These are phyloP conservation scores for Drosophila rubida DNA, from an alignment of 2,888 invertebrate genomes.

Conservation along the genomic window DNA sequence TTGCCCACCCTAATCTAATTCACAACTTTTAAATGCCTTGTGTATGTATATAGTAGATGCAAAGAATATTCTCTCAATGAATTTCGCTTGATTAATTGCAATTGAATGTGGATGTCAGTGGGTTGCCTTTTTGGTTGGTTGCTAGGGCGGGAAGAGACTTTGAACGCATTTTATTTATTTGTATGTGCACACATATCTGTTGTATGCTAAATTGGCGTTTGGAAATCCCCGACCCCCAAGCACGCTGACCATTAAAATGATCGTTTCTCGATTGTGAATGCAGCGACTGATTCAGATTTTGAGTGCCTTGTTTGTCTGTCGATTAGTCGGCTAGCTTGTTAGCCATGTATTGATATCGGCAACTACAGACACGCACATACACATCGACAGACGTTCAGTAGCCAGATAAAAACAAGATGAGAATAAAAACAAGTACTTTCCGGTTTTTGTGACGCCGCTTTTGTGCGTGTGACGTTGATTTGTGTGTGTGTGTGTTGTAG, in stretches of 20 bases:
- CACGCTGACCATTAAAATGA: slow-evolving; percentile 33
- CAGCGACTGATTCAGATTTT: neutral
- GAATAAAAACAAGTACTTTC: slow-evolving; percentile 48
- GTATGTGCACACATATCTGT: neutral
- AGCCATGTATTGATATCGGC: slow-evolving; percentile 8
- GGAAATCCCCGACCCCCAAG: slow-evolving; percentile 33
- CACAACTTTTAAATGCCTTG: neutral
- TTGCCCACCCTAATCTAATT: slow-evolving; percentile 4
- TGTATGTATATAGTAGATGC: neutral
- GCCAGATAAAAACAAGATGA: slow-evolving; percentile 4
- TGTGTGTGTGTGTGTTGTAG: neutral
- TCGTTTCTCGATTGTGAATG: slow-evolving; percentile 17
- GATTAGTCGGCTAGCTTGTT: slow-evolving; percentile 6
- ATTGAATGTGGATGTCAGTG: slow-evolving; percentile 20
- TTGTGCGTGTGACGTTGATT: slow-evolving; percentile 31
- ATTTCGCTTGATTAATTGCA: slow-evolving; percentile 33
- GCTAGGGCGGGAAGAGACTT: neutral
- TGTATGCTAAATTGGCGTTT: slow-evolving; percentile 6
- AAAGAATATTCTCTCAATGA: slow-evolving; percentile 23
- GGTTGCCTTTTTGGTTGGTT: slow-evolving; percentile 13
- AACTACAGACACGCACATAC: neutral
- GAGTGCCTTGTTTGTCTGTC: slow-evolving; percentile 1
- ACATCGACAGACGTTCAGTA: slow-evolving; percentile 13
- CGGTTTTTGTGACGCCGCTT: slow-evolving; percentile 36
- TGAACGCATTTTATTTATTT: slow-evolving; percentile 6